Evolutionary conservation across 2,888 invertebrate genomes (phyloP), one percentile per base, ranked within the genome.

Genomic region (Macrophya annulata): DNA sequence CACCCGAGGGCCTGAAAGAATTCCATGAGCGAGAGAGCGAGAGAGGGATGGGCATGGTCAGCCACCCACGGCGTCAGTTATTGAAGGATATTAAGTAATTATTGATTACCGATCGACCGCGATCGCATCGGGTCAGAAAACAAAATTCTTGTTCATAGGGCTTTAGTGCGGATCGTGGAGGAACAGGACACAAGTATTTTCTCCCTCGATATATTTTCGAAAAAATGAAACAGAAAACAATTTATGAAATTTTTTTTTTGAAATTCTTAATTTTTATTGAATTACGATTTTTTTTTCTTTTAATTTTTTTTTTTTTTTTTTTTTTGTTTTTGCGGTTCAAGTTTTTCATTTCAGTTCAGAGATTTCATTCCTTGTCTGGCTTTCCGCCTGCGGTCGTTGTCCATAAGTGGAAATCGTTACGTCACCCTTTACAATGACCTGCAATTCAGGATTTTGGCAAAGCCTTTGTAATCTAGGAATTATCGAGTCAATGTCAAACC

Each of bases 71-170:
- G 92, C 92, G 92, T 91, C 92, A 89, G 91, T 92, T 92, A 92
- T 92, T 92, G 92, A 89, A 90, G 90, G 92, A 92, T 92, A 92
- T 92, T 92, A 92, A 92, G 92, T 92, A 92, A 92, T 92, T 92
- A 92, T 92, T 92, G 92, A 92, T 92, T 91, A 91, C 91, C 90
- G 68, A 62, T 62, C 82, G 37, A 45, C 55, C 59, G 79, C 59
- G 79, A 51, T 51, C 59, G 31, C 62, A 37, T 82, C 40, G 65
- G 65, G 62, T 43, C 79, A 21, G 40, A 68, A 43, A 31, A 40
- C 43, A 48, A 83, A 40, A 48, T 59, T 79, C 37, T 55, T n/a
- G 6, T 68, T 31, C 31, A 31, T 31, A 31, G 31, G 31, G 31
- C 1, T 3, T 2, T 1, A 3, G 31, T 2, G 31, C 31, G 31